phyloP scores from a whole-genome alignment of 2,888 invertebrate species.

The Ashinkailepas kermadecensis region DNA sequence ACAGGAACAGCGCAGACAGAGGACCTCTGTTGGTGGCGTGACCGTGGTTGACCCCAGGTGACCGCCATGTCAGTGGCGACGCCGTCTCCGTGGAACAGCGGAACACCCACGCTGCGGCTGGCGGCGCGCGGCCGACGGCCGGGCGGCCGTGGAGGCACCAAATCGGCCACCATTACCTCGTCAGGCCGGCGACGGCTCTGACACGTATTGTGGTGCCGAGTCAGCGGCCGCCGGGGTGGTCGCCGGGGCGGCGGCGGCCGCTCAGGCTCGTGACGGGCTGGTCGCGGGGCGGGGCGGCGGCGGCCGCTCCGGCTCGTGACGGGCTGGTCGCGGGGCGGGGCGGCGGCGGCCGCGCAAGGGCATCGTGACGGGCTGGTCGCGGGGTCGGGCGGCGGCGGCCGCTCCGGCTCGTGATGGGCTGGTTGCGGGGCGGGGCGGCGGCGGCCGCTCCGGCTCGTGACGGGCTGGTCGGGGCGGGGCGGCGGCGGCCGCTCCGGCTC shows the following conservation, averaged over 20 bases:
- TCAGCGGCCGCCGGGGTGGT: not conserved
- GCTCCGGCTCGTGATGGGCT: too few relatives aligned
- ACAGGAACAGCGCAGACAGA: too few relatives aligned
- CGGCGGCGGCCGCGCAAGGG: too few relatives aligned
- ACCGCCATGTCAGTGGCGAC: too few relatives aligned
- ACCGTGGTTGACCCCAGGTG: too few relatives aligned
- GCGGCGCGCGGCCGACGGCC: not conserved
- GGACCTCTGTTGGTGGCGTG: too few relatives aligned
- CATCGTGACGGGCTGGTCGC: not conserved
- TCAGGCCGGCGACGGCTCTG: not conserved
- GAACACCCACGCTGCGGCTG: not conserved
- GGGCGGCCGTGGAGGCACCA: not conserved
- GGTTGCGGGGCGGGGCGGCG: too few relatives aligned
- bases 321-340: not conserved
- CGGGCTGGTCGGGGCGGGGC: too few relatives aligned
- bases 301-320: not conserved
- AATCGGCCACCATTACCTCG: constrained; percentile 2
- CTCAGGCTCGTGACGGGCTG: too few relatives aligned
- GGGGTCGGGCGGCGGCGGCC: too few relatives aligned
- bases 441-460: too few relatives aligned
- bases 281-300: not conserved
- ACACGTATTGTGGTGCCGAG: not conserved
- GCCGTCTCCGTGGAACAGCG: too few relatives aligned
- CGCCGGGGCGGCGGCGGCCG: not conserved
- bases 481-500: not conserved